phyloP scores from a whole-genome alignment of 2,888 invertebrate genomes.

The Polyploca ridens region DNA sequence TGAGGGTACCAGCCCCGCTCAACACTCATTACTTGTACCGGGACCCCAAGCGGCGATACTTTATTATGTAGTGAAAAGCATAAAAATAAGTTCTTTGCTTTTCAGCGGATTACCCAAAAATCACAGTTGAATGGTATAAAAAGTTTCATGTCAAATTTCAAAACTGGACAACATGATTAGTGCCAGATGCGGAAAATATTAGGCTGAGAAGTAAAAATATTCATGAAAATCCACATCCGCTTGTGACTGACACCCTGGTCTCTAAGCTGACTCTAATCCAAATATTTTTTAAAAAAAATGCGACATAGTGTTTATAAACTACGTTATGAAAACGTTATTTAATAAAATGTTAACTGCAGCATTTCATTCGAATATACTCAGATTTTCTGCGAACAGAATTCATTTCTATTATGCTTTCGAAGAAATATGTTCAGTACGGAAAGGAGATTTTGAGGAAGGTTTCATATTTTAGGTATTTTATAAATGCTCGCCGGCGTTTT shows the following conservation, averaged over 20 bases:
- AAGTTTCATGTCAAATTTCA: no score
- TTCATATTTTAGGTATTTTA: background rate
- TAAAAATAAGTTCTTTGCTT: conserved; percentile 5
- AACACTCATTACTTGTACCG: background rate
- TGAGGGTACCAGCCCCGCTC: background rate
- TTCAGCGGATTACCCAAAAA: background rate
- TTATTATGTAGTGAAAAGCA: conserved; percentile 6
- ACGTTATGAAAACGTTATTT: background rate
- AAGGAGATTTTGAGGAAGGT: background rate
- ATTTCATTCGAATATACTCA: background rate
- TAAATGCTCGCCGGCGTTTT: background rate
- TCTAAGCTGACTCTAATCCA: no score
- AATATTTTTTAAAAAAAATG: no score
- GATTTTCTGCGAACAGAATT: conserved; percentile 1
- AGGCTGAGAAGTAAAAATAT: background rate
- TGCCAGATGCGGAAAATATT: background rate
- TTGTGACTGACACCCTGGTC: no score
- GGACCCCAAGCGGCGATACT: conserved; percentile 9
- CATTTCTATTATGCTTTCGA: background rate
- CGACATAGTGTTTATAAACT: no score
- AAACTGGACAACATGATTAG: no score
- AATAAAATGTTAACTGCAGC: background rate
- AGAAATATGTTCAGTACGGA: background rate
- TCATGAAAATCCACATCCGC: no score
- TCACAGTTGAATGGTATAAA: no score